Percentiles rank a stretch among this genome's conserved stretches.
These are phyloP conservation scores for Reinhardtius hippoglossoides DNA, from an alignment of 2,113 vertebrate genomes.

Conservation along the genomic window DNA sequence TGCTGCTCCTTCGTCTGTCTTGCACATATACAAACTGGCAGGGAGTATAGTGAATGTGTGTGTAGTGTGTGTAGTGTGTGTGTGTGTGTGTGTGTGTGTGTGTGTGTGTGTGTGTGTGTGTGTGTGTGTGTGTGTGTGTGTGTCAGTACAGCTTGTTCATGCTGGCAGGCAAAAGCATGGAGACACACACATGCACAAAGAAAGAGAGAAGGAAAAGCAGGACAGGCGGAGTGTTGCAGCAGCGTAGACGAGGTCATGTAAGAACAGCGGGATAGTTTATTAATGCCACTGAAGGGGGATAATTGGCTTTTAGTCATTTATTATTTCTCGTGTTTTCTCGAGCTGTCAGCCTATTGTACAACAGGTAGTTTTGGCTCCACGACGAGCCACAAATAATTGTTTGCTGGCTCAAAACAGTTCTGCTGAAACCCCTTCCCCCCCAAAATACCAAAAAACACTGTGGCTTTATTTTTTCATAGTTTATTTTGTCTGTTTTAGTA, in stretches of 20 bases:
- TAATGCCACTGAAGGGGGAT: constrained; percentile 57
- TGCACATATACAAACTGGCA: constrained; percentile 64
- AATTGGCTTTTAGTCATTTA: constrained; percentile 64
- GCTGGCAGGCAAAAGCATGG: constrained; percentile 70
- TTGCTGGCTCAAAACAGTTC: constrained; percentile 12
- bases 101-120: constrained; percentile 36
- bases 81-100: constrained; percentile 55
- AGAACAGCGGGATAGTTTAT: constrained; percentile 69
- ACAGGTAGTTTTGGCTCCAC: constrained; percentile 62
- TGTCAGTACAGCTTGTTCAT: constrained; percentile 72
- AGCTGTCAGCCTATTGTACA: constrained; percentile 47
- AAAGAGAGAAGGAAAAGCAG: constrained; percentile 60
- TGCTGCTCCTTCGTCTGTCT: constrained; percentile 49
- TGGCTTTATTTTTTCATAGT: constrained; percentile 21
- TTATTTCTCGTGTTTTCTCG: constrained; percentile 54
- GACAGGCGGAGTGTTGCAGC: constrained; percentile 63
- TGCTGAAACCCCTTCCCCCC: not conserved
- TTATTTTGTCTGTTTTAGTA: constrained; percentile 7
- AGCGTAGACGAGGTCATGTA: constrained; percentile 66
- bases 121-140: constrained; percentile 49
- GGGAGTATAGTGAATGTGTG: constrained; percentile 20
- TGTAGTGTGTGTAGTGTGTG: constrained; percentile 33
- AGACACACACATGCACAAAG: constrained; percentile 33
- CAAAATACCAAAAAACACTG: not conserved
- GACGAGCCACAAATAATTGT: constrained; percentile 31